phyloP scores from a whole-genome alignment of 37 sponge, comb jelly and placozoan species.

The Ianthella basta region DNA sequence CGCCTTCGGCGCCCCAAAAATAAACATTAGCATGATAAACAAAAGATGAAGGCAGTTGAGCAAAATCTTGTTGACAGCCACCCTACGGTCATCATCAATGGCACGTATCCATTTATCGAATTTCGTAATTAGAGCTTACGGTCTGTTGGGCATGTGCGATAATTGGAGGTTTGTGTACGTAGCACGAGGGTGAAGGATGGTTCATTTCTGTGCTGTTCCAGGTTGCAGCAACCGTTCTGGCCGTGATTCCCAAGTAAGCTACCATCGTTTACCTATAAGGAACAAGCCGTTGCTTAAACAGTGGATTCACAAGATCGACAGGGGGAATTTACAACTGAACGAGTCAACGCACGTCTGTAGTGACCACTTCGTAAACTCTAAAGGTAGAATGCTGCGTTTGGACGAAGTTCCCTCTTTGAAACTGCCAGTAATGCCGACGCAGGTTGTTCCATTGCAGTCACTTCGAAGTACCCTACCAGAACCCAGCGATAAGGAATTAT shows the following conservation, averaged over 20 bases:
- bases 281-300: slow-evolving; percentile 45
- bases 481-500: background rate
- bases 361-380: slow-evolving; percentile 27
- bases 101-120: slow-evolving; percentile 42
- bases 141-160: slow-evolving; percentile 37
- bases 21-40: no score
- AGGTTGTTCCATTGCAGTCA: slow-evolving; percentile 2
- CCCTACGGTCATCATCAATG: no score
- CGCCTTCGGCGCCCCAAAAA: no score
- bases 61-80: no score
- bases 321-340: slow-evolving; percentile 22
- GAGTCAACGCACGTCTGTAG: slow-evolving; percentile 39
- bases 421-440: slow-evolving; percentile 12
- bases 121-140: slow-evolving; percentile 16
- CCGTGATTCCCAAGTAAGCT: slow-evolving; percentile 15
- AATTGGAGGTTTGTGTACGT: background rate
- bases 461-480: background rate
- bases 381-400: background rate
- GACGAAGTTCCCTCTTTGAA: slow-evolving; percentile 37
- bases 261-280: slow-evolving; percentile 39
- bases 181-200: background rate
- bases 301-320: background rate
- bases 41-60: no score
- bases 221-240: slow-evolving; percentile 39
- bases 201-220: slow-evolving; percentile 46